phyloP scores from a whole-genome alignment of 2,797 vertebrate species.

The Glossophaga mutica region DNA sequence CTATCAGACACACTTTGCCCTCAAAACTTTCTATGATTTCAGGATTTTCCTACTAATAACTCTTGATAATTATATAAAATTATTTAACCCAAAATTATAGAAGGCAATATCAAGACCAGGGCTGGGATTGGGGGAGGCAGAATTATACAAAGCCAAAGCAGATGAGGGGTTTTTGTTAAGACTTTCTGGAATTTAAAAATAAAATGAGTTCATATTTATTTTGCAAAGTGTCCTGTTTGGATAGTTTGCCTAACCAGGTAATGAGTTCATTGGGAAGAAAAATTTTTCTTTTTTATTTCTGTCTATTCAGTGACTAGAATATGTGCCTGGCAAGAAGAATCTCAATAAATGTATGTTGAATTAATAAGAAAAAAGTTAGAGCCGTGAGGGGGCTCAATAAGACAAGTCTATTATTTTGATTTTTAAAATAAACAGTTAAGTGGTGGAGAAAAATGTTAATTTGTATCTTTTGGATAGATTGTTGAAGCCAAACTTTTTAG shows the following conservation, averaged over 20 bases:
- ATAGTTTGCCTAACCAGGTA: background rate
- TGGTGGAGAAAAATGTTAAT: background rate
- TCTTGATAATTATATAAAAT: background rate
- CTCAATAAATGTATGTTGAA: background rate
- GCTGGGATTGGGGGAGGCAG: background rate
- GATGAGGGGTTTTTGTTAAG: background rate
- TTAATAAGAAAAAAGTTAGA: background rate
- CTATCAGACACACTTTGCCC: background rate
- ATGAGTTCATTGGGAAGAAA: background rate
- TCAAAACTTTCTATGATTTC: background rate
- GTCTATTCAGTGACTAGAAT: background rate
- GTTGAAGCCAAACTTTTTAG: background rate
- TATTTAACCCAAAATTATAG: background rate
- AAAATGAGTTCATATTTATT: conserved; percentile 8
- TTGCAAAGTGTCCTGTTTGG: background rate
- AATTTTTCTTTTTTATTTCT: background rate
- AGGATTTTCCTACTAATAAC: background rate
- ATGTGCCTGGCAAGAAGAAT: background rate
- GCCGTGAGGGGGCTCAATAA: background rate
- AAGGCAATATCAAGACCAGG: background rate
- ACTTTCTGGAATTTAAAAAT: background rate
- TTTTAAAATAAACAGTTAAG: conserved; percentile 12
- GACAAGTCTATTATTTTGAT: background rate
- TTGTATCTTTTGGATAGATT: background rate
- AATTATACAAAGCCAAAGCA: background rate